Base-by-base conservation (phyloP, 2,113 vertebrate species). In the Cercopithecus mona region DNA sequence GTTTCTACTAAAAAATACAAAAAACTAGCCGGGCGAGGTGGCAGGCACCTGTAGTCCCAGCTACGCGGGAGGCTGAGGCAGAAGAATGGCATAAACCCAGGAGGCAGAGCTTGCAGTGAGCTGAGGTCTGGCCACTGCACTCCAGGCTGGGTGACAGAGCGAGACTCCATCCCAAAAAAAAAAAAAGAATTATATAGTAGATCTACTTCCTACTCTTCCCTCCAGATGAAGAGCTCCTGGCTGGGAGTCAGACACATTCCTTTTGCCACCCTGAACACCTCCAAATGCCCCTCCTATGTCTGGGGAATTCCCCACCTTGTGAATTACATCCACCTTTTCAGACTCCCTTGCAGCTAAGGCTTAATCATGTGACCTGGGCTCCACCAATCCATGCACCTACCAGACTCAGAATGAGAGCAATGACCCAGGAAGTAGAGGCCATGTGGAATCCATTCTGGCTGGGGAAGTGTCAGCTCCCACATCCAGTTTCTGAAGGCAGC, bases 291-390 rank as follows among this genome's bases (percentile, higher is more conserved):
- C 72, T 1, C 35, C 75, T 17, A 1, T 3, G 12, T 7, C 87
- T 52, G 70, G 35, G 3, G 55, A 88, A 20, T 10, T 32, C 22
- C n/a, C 22, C 23, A 38, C 82, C 35, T 73, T 23, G 3, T 13
- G 43, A 27, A 48, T n/a, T 3, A 13, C 25, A 50, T 25, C 40
- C 14, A 70, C 13, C 25, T 73, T 90, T 57, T 61, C 64, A 18
- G 64, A 82, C 17, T 88, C 48, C 17, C 72, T 97, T 88, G 35
- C 45, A 90, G 88, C 88, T 72, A 43, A 30, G 38, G 12, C 27
- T 78, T 70, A 4, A 25, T 73, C 27, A 5, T 13, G 27, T 52
- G 66, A 72, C 7, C 73, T 20, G 32, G 57, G 38, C 38, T 93
- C 76, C 45, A 16, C 5, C 35, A 48, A 22, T 59, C 40, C 25